Percentiles rank a stretch among this genome's conserved stretches.
These are phyloP conservation scores for Neria commutata DNA, from an alignment of 2,888 invertebrate species.

Conservation along the genomic window DNA sequence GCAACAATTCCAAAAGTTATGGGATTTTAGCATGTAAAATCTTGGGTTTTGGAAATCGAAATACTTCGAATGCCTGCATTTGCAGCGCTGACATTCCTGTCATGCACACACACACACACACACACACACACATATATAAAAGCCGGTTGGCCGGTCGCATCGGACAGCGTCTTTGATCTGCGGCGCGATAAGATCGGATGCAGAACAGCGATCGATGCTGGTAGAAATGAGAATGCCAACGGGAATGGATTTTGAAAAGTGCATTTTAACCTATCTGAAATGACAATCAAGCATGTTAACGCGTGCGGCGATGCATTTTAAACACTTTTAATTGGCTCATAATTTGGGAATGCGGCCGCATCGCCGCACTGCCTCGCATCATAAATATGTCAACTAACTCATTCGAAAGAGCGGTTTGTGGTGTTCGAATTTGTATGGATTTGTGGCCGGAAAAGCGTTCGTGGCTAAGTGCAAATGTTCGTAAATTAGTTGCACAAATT, in stretches of 20 bases:
- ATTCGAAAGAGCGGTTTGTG: no score
- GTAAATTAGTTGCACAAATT: slow-evolving; percentile 55
- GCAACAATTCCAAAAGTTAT: no score
- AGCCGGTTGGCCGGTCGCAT: slow-evolving; percentile 18
- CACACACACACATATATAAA: slow-evolving; percentile 31
- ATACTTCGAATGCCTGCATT: no score
- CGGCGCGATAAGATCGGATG: not conserved
- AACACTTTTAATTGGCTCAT: not conserved
- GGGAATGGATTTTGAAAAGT: no score
- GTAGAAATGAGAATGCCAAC: no score
- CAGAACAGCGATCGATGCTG: not conserved
- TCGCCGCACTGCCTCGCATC: not conserved
- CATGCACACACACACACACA: slow-evolving; percentile 37
- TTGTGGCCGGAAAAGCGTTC: not conserved
- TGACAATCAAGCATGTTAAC: slow-evolving; percentile 52
- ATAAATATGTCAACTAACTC: not conserved
- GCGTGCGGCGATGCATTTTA: slow-evolving; percentile 18
- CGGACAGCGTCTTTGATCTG: not conserved
- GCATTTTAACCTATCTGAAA: slow-evolving; percentile 50
- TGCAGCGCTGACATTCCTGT: no score
- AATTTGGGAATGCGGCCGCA: not conserved
- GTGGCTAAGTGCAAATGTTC: not conserved
- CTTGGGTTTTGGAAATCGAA: no score
- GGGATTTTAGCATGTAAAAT: no score
- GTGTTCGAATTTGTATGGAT: not conserved